Conservation (phyloP, 2,113 vertebrate species). For the Lanius ludovicianus region DNA sequence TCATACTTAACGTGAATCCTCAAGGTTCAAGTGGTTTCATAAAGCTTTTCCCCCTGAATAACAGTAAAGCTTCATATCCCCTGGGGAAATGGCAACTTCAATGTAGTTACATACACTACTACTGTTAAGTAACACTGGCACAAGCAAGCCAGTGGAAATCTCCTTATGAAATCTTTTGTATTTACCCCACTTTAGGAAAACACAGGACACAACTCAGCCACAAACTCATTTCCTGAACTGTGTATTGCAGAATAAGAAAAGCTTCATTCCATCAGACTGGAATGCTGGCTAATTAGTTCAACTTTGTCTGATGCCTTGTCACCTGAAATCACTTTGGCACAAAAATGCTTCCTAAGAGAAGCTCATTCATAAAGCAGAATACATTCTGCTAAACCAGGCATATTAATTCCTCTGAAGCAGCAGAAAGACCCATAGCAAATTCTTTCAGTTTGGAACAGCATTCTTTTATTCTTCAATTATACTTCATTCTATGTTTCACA, state of each 20-base stretch:
- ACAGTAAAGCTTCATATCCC: neutral
- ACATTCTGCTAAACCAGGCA: neutral
- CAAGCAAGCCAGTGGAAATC: neutral
- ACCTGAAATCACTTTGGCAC: neutral
- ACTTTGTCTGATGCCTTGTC: neutral
- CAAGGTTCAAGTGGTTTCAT: neutral
- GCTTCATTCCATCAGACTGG: conserved; percentile 3
- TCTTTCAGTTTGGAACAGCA: neutral
- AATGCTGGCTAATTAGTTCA: neutral
- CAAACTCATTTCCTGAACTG: neutral
- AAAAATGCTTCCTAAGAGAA: neutral
- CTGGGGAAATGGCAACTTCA: neutral
- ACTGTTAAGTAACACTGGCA: neutral
- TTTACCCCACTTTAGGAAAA: neutral
- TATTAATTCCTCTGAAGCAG: neutral
- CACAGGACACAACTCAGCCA: neutral
- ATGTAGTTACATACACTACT: neutral
- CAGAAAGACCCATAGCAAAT: neutral
- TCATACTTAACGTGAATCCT: neutral
- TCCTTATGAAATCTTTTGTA: neutral
- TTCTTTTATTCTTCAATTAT: neutral
- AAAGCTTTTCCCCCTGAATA: neutral
- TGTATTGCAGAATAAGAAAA: neutral
- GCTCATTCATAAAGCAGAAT: neutral
- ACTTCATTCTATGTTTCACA: neutral